phyloP scores from a whole-genome alignment of 2,113 vertebrate species.

The Gobiocypris rarus region DNA sequence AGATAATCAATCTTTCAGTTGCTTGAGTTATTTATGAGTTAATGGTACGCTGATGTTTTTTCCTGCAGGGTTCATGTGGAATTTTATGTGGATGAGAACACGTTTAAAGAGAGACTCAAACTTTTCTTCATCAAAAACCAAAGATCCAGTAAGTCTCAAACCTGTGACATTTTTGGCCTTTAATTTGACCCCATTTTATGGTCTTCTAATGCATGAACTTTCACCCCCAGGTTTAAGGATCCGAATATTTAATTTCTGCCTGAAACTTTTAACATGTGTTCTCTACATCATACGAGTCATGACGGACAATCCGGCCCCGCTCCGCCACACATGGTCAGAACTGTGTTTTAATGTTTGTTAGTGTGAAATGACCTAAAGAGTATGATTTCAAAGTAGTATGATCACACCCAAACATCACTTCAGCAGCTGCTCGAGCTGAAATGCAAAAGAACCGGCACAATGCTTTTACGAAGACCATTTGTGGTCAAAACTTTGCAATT shows the following conservation, averaged over 20 bases:
- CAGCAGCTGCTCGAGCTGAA: no score
- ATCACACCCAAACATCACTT: no score
- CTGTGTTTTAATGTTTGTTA: not conserved
- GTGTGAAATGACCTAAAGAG: not conserved
- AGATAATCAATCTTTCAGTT: not conserved
- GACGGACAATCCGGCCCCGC: constrained; percentile 53
- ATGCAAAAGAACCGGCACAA: no score
- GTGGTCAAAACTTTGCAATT: no score
- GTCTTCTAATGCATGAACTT: not conserved
- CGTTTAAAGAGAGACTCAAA: constrained; percentile 60
- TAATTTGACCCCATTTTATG: not conserved
- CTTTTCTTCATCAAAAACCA: constrained; percentile 62
- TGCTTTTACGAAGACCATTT: no score
- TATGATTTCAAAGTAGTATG: not conserved
- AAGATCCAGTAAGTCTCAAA: constrained; percentile 53
- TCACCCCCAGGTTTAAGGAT: constrained; percentile 48
- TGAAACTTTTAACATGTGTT: constrained; percentile 58
- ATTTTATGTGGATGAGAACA: constrained; percentile 61
- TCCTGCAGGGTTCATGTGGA: constrained; percentile 56
- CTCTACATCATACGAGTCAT: constrained; percentile 58
- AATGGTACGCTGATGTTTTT: not conserved
- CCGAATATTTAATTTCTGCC: constrained; percentile 57
- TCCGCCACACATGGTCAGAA: constrained; percentile 50
- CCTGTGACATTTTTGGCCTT: not conserved
- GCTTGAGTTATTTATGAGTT: not conserved